These are phyloP conservation scores for Himalopsyche tibetana DNA, from an alignment of 2,888 invertebrate genomes.

Conservation along the genomic window DNA sequence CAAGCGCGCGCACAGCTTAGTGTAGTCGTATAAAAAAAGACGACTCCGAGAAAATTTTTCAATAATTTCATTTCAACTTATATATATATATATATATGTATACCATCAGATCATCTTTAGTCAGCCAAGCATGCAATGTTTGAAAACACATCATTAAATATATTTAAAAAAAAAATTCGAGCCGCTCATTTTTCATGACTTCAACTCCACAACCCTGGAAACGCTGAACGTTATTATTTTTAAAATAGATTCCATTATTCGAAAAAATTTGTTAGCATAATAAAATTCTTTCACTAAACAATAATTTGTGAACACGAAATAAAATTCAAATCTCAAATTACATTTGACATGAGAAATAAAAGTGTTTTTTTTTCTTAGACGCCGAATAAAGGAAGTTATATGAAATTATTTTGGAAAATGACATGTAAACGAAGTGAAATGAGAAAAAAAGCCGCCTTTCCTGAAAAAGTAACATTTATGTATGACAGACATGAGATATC, in stretches of 20 bases:
- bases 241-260: background rate
- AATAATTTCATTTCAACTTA: no score
- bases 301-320: slow-evolving; percentile 9
- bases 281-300: background rate
- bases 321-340: slow-evolving; percentile 27
- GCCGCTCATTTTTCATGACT: no score
- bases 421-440: slow-evolving; percentile 34
- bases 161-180: no score
- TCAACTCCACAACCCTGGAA: no score
- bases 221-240: background rate
- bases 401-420: slow-evolving; percentile 28
- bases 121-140: no score
- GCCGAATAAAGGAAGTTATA: slow-evolving; percentile 8
- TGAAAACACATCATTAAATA: no score
- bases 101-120: no score
- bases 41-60: no score
- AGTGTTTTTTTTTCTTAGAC: slow-evolving; percentile 8
- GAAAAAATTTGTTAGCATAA: background rate
- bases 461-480: slow-evolving; percentile 31
- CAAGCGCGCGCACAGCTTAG: no score
- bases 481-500: slow-evolving; percentile 34
- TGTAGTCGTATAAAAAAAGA: no score
- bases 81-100: no score
- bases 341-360: slow-evolving; percentile 16
- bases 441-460: slow-evolving; percentile 6